phyloP scores from a whole-genome alignment of 92 coral and sea anemone genomes.

The Epizoanthus ramosus region DNA sequence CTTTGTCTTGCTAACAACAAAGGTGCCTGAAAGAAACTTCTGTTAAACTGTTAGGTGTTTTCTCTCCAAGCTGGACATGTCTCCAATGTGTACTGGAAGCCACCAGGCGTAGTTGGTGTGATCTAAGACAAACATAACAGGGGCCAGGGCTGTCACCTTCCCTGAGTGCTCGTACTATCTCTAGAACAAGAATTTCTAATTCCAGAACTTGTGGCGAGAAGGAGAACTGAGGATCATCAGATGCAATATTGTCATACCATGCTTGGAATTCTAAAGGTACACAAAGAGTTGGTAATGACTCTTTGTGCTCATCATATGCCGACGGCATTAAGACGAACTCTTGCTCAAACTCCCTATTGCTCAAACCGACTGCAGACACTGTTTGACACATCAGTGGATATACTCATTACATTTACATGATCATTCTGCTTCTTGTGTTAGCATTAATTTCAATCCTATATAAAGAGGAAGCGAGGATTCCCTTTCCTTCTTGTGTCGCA shows the following conservation, averaged over 20 bases:
- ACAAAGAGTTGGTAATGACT: neutral
- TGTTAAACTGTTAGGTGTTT: conserved; percentile 56
- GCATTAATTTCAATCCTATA: conserved; percentile 58
- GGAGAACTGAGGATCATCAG: conserved; percentile 42
- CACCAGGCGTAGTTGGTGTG: conserved; percentile 63
- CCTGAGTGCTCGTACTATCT: conserved; percentile 46
- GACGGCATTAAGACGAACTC: conserved; percentile 28
- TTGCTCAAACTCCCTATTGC: conserved; percentile 62
- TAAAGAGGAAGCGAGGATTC: conserved; percentile 59
- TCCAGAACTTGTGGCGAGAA: conserved; percentile 46
- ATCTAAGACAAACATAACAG: conserved; percentile 65
- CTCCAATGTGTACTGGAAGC: conserved; percentile 69
- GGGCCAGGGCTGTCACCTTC: conserved; percentile 55
- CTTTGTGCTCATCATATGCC: conserved; percentile 52
- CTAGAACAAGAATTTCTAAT: conserved; percentile 43
- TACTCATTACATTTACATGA: conserved; percentile 44
- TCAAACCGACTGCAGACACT: conserved; percentile 52
- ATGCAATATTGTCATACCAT: conserved; percentile 37
- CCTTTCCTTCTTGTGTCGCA: conserved; percentile 45
- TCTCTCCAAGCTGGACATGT: conserved; percentile 48
- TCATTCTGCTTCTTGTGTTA: conserved; percentile 64
- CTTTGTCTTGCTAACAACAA: conserved; percentile 62
- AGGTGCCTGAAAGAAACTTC: conserved; percentile 61
- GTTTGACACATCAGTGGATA: conserved; percentile 69
- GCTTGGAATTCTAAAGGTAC: conserved; percentile 30